phyloP scores from a whole-genome alignment of 2,797 vertebrate genomes.

The Muscicapa striata region DNA sequence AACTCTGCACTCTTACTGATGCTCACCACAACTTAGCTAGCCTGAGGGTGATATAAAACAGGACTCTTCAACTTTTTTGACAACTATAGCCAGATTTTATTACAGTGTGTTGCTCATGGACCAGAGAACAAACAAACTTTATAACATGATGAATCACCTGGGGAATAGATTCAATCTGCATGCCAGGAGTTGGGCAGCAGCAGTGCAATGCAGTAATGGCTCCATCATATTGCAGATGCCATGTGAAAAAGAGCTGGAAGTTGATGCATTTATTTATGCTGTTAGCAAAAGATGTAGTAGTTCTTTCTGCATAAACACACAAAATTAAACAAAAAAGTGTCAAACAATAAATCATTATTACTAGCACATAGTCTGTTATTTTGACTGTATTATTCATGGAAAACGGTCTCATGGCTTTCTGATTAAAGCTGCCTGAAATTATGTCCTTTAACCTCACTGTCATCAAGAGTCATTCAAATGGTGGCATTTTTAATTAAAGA shows the following conservation, averaged over 20 bases:
- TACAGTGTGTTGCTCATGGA: neutral
- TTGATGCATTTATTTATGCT: neutral
- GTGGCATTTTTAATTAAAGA: slow-evolving; percentile 16
- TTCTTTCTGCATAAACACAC: neutral
- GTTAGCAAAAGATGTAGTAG: neutral
- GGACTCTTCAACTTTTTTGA: neutral
- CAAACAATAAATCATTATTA: neutral
- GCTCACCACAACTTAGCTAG: neutral
- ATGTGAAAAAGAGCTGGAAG: neutral
- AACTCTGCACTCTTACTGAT: neutral
- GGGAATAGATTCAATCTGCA: neutral
- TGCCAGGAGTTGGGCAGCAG: neutral
- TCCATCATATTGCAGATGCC: neutral
- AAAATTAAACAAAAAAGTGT: neutral
- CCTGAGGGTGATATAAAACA: neutral
- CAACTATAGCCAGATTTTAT: slow-evolving; percentile 3
- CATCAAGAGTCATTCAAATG: neutral
- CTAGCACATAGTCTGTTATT: neutral
- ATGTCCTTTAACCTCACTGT: neutral
- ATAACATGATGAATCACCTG: neutral
- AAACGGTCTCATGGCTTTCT: neutral
- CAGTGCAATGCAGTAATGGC: neutral
- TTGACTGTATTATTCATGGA: neutral
- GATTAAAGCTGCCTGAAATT: neutral
- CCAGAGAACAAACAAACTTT: slow-evolving; percentile 29